Evolutionary conservation across 2,113 vertebrate species (phyloP), one percentile per base, ranked within the genome.

Genomic region (Tyrannus savana): DNA sequence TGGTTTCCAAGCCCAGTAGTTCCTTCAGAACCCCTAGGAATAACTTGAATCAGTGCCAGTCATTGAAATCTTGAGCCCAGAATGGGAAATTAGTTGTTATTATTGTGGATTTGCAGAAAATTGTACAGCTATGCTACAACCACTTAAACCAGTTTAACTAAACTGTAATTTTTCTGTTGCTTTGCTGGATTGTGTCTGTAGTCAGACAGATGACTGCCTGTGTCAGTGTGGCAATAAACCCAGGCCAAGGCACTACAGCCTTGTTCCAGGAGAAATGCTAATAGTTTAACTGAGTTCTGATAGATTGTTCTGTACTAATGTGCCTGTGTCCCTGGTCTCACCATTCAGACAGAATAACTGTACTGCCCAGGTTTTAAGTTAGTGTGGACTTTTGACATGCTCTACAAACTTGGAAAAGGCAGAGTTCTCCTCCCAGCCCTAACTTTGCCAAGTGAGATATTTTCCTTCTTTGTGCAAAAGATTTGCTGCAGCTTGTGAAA

Each of bases 201-300:
- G 74, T 78, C 73, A 96, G 87, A 77, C 44, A 62, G 3, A 46
- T 86, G 86, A 86, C 77, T 80, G 56, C 52, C 53, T 47, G 49
- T 39, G 12, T 87, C 49, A 63, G 12, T 30, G 22, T 59, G 44
- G 14, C 88, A 78, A 64, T 64, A 86, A 74, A 60, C 72, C 73
- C 81, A 10, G 62, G 63, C 56, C 11, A 49, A 96, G 63, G 55
- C 63, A 66, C 41, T 62, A 10, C n/a, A 53, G 22, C 39, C 25
- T 18, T 63, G 12, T 58, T 87, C 49, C 31, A 44, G 60, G 44
- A 69, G 53, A 78, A 64, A 19, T n/a, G 22, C 4, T 73, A 28
- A 11, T 69, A 82, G 72, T 66, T 90, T 83, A 94, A 92, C 87
- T 69, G 84, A 87, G 46, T 82, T 82, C 37, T 25, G 25, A 53